Evolutionary conservation across 1,140 invertebrate species (phyloP).

Genomic region (Lasioglossum baleicum): DNA sequence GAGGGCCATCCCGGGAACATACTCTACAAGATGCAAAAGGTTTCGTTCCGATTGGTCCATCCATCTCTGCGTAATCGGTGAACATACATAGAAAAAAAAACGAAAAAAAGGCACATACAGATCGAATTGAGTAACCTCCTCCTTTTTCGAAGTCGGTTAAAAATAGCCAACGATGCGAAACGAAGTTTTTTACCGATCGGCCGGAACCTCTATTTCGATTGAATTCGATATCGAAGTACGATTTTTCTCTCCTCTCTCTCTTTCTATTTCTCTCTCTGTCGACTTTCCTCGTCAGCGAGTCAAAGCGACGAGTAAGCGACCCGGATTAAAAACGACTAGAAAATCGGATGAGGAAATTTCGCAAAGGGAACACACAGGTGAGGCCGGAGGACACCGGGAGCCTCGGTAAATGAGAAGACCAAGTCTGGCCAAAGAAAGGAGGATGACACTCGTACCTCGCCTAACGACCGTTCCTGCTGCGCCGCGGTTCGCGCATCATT

Average conservation of each 20-base stretch:
- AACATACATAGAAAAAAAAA: too few species aligned
- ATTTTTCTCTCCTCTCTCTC: too few species aligned
- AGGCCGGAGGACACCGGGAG: neutral
- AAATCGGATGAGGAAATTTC: constrained; percentile 19
- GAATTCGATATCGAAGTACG: neutral
- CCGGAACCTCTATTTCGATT: constrained; percentile 4
- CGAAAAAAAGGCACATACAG: too few species aligned
- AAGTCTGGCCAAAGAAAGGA: constrained; percentile 24
- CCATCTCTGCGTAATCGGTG: too few species aligned
- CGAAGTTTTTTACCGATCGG: neutral
- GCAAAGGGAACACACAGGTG: neutral
- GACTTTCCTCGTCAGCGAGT: neutral
- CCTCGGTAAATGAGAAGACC: constrained; percentile 36
- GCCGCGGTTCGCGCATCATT: constrained; percentile 26
- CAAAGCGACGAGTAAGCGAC: constrained; percentile 12
- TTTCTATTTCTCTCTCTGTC: too few species aligned
- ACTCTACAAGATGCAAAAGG: too few species aligned
- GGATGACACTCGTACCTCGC: constrained; percentile 16
- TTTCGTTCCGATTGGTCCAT: too few species aligned
- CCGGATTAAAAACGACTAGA: constrained; percentile 24
- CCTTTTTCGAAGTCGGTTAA: too few species aligned
- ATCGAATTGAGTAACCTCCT: too few species aligned
- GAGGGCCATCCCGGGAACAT: too few species aligned
- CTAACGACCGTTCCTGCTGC: constrained; percentile 30
- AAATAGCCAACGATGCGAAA: neutral